A percentile compares a stretch with the other conserved stretches of the same genome.
phyloP scores from a whole-genome alignment of 1,140 invertebrate genomes.

The Hylaeus volcanicus region DNA sequence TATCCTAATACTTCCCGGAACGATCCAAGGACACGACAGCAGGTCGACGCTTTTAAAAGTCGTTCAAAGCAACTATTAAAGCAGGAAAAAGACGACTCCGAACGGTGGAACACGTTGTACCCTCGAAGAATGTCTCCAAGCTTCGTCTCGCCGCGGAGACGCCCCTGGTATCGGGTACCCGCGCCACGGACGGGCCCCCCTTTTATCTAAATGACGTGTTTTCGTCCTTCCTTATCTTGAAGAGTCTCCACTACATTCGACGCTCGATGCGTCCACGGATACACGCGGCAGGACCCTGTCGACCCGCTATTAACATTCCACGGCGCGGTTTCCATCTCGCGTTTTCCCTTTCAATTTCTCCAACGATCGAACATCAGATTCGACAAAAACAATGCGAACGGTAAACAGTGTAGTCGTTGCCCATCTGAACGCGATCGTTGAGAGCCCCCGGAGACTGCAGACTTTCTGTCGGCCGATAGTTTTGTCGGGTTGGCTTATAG shows the following conservation, averaged over 20 bases:
- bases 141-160: slow-evolving; percentile 62
- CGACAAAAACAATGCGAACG: neutral
- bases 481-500: too few species aligned
- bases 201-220: slow-evolving; percentile 78
- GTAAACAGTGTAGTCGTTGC: too few species aligned
- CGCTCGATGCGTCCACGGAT: slow-evolving; percentile 63
- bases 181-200: slow-evolving; percentile 52
- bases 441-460: too few species aligned
- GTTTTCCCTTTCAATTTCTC: slow-evolving; percentile 28
- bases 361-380: neutral
- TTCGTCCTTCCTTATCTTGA: slow-evolving; percentile 71
- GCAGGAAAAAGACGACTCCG: neutral
- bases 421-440: too few species aligned
- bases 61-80: neutral
- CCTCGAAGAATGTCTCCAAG: slow-evolving; percentile 55
- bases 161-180: slow-evolving; percentile 56
- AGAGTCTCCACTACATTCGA: slow-evolving; percentile 65
- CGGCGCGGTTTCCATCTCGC: slow-evolving; percentile 35
- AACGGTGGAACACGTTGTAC: slow-evolving; percentile 3
- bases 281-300: slow-evolving; percentile 44
- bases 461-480: too few species aligned
- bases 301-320: slow-evolving; percentile 72
- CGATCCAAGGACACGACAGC: slow-evolving; percentile 39
- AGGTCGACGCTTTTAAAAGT: slow-evolving; percentile 51
- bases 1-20: slow-evolving; percentile 52